Percentiles rank a stretch among this genome's conserved stretches.
Conservation (phyloP, 2,113 vertebrate genomes). For the Podarcis raffonei region DNA sequence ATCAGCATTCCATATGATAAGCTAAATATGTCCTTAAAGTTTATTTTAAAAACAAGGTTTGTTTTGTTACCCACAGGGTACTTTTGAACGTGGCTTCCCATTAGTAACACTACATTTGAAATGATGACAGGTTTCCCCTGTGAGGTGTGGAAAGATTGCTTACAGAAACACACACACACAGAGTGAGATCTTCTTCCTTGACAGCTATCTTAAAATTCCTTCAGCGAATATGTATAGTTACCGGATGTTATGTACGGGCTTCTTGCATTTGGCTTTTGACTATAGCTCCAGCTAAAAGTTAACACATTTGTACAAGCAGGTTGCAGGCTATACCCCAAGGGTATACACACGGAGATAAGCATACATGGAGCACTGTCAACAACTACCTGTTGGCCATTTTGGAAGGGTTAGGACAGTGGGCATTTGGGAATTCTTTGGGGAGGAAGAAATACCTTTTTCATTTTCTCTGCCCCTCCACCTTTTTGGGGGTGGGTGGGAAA, state of each 20-base stretch:
- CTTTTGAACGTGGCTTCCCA: conserved; percentile 4
- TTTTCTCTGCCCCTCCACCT: background rate
- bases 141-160: conserved; percentile 9
- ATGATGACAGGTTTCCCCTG: conserved; percentile 13
- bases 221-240: background rate
- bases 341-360: background rate
- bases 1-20: conserved; percentile 3
- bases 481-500: background rate
- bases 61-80: conserved; percentile 11
- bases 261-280: background rate
- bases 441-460: background rate
- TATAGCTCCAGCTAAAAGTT: background rate
- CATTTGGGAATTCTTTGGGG: background rate
- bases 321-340: background rate
- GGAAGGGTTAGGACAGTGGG: background rate
- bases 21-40: background rate
- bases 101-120: conserved; percentile 20
- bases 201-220: background rate
- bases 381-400: background rate
- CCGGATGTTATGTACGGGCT: background rate
- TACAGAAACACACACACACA: background rate
- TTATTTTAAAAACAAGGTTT: conserved; percentile 7
- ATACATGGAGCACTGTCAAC: background rate
- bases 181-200: background rate
- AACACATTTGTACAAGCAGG: background rate